phyloP scores from a whole-genome alignment of 2,113 vertebrate species.

The Callocephalon fimbriatum region DNA sequence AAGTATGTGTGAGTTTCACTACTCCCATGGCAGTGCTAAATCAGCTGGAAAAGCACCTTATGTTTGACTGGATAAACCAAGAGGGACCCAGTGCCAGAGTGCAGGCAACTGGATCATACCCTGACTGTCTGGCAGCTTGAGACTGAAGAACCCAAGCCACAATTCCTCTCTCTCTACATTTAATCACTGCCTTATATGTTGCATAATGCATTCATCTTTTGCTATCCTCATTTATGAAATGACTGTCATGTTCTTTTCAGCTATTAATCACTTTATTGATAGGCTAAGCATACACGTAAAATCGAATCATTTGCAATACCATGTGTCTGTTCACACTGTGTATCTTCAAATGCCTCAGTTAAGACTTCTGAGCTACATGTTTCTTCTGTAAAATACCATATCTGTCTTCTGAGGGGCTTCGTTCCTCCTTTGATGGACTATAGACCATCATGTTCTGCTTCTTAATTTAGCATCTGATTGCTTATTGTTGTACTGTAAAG shows the following conservation, averaged over 20 bases:
- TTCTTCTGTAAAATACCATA: not conserved
- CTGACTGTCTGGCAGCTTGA: not conserved
- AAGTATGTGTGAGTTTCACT: not conserved
- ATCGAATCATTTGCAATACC: not conserved
- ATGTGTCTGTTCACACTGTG: not conserved
- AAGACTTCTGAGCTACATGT: not conserved
- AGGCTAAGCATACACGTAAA: not conserved
- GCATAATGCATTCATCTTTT: not conserved
- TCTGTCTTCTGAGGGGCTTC: not conserved
- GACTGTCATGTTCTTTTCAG: not conserved
- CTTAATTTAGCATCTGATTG: slow-evolving; percentile 12
- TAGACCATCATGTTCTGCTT: not conserved
- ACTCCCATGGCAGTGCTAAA: not conserved
- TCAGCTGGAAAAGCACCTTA: not conserved
- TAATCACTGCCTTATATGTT: not conserved
- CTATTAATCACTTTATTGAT: not conserved
- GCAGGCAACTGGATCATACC: not conserved
- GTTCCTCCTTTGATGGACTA: not conserved
- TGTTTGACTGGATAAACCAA: not conserved
- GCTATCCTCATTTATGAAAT: not conserved
- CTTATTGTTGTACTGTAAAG: not conserved
- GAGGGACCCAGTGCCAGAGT: not conserved
- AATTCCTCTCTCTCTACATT: not conserved
- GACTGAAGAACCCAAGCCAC: not conserved
- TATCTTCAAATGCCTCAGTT: not conserved